These are phyloP conservation scores for Aelia acuminata DNA, from an alignment of 2,888 invertebrate genomes.

Conservation along the genomic window DNA sequence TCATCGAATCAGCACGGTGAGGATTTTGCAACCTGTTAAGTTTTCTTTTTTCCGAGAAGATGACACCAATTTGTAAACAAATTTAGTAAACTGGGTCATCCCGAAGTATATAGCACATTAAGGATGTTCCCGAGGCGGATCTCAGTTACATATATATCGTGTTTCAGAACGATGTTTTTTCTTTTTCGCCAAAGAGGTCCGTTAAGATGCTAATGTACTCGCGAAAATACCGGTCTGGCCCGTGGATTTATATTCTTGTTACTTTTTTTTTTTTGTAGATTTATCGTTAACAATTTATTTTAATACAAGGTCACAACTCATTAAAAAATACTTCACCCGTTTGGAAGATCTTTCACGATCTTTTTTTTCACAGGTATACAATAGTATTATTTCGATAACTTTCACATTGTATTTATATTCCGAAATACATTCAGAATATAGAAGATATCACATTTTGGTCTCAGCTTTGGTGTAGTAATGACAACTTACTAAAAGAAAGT, in stretches of 20 bases:
- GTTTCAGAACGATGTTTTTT: background rate
- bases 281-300: background rate
- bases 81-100: constrained; percentile 3
- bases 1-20: background rate
- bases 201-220: constrained; percentile 15
- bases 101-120: constrained; percentile 6
- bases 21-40: background rate
- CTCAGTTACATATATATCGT: background rate
- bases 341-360: no score
- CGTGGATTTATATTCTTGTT: background rate
- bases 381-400: no score
- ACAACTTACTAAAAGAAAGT: no score
- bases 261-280: background rate
- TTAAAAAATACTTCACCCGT: background rate
- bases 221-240: background rate
- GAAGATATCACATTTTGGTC: no score
- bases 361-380: no score
- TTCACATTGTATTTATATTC: no score
- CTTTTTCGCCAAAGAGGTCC: background rate
- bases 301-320: background rate
- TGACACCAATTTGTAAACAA: constrained; percentile 2
- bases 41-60: background rate
- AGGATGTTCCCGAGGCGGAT: constrained; percentile 16
- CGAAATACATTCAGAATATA: no score
- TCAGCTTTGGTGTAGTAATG: no score